Evolutionary conservation across 2,888 invertebrate species (phyloP), one percentile per base, ranked within the genome.

Genomic region (Neria commutata): DNA sequence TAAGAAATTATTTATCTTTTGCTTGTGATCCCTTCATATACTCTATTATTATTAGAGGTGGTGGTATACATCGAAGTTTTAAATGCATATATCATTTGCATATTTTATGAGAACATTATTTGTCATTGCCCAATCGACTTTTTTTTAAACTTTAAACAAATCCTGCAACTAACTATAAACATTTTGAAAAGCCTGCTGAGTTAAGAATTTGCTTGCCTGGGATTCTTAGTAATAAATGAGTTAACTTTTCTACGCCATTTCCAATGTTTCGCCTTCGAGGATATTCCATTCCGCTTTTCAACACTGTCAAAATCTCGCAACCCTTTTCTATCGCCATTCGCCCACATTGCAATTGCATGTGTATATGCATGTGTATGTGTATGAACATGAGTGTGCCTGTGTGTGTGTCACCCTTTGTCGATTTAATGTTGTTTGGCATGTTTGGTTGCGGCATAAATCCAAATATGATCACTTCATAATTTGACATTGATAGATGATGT

Each of bases 391-490:
- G 14, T n/a, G 37, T 16, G 8, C 34, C 16, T 14, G 37, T 5
- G 40, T 33, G 17, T 29, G 16, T 54, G 46, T 23, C 46, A 23
- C 26, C 33, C 19, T 33, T 42, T 21, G 60, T 60, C 57, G 58
- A 56, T 61, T 63, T 58, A 56, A 62, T 61, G 54, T 62, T 47
- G 49, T 57, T 59, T 59, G 48, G 42, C 54, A 45, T 60, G 56
- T 60, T 54, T 56, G 58, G 55, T 62, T 69, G 73, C 67, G 73
- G 75, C 75, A 78, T 76, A 79, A 79, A 79, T 78, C 78, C 78
- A 74, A 79, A 80, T 80, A 79, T 80, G 80, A 79, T 80, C 80
- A 79, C 80, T 79, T 79, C 80, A 79, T 80, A 79, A 79, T 80
- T 75, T 80, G 79, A 80, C 79, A 76, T 80, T 79, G 79, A 79